These are phyloP conservation scores for Eumacrocentrus americanus DNA, from an alignment of 2,888 invertebrate genomes.

Conservation along the genomic window DNA sequence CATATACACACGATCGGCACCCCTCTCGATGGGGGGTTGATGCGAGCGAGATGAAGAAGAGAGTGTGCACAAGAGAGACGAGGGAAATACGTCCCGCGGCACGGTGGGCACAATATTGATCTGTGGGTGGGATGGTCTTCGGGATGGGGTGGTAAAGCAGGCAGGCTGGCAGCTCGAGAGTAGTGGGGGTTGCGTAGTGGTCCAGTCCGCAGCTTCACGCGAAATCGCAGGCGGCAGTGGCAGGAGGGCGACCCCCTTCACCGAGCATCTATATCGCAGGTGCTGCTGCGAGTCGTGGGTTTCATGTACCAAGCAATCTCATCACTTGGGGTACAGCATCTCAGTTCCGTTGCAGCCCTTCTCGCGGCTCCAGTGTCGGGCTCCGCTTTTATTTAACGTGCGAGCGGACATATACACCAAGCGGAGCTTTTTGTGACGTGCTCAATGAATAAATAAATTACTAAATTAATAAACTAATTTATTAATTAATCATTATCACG, in stretches of 20 bases:
- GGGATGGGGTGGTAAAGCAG: conserved; percentile 16
- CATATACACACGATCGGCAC: background rate
- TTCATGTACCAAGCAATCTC: conserved; percentile 31
- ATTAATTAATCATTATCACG: too few relatives aligned
- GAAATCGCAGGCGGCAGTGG: conserved; percentile 47
- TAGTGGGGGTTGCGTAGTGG: conserved; percentile 54
- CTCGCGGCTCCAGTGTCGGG: conserved; percentile 37
- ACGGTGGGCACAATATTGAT: conserved; percentile 59
- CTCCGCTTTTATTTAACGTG: background rate
- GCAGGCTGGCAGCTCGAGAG: conserved; percentile 41
- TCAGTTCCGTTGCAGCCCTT: conserved; percentile 42
- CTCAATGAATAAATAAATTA: background rate
- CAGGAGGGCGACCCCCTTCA: conserved; percentile 27
- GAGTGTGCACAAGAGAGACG: conserved; percentile 29
- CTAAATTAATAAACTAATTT: too few relatives aligned
- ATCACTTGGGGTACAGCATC: conserved; percentile 26
- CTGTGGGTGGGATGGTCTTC: conserved; percentile 49
- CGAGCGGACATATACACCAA: too few relatives aligned
- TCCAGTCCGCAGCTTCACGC: conserved; percentile 59
- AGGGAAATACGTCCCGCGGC: conserved; percentile 40
- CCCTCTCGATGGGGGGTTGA: background rate
- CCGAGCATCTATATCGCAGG: conserved; percentile 51
- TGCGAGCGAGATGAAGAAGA: conserved; percentile 27
- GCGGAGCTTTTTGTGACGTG: background rate
- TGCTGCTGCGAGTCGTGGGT: conserved; percentile 52